Base-by-base conservation (phyloP, 2,888 invertebrate genomes). In the Camponotus fellah region DNA sequence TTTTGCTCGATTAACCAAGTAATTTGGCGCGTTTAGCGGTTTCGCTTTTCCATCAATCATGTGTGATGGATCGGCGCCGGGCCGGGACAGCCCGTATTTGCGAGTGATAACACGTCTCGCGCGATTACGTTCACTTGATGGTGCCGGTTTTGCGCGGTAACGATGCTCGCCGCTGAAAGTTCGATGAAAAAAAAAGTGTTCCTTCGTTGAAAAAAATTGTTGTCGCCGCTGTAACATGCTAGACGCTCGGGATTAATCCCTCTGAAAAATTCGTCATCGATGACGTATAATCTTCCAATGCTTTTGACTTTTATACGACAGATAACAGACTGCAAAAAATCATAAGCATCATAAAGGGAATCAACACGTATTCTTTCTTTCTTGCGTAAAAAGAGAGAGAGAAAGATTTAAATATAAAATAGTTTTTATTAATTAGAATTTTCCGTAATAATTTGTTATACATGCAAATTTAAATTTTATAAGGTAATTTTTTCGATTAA, bases 1-100 rank as follows among this genome's bases (percentile, higher is more conserved):
- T 81, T 81, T 81, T 75, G 81, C 81, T 81, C 75, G 81, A 81
- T 81, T 81, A 81, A 81, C 75, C 81, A 64, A 75, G 81, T 81
- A 81, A 81, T 81, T 81, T 69, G 64, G 81, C 81, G 75, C 62
- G 75, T 81, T 72, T 72, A 81, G 74, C 75, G 64, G 40, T 81
- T 81, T 74, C 81, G 81, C 75, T 64, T 72, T 74, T 75, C 81
- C 64, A 81, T 72, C 81, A 56, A 72, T 81, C 81, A 81, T 43
- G 43, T 37, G 62, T 75, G 72, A 81, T 75, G 75, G 79, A 79
- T 79, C 79, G 79, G 71, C 58, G 21, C 14, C 68, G 4, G 32
- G n/a, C 12, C 58, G 43, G 43, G 69, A 69, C 34, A 14, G 43
- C 69, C 69, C 69, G 77, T 65, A 74, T 64, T 65, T 37, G 65